These are phyloP conservation scores for Apis laboriosa DNA, from an alignment of 1,140 invertebrate genomes.

Conservation along the genomic window DNA sequence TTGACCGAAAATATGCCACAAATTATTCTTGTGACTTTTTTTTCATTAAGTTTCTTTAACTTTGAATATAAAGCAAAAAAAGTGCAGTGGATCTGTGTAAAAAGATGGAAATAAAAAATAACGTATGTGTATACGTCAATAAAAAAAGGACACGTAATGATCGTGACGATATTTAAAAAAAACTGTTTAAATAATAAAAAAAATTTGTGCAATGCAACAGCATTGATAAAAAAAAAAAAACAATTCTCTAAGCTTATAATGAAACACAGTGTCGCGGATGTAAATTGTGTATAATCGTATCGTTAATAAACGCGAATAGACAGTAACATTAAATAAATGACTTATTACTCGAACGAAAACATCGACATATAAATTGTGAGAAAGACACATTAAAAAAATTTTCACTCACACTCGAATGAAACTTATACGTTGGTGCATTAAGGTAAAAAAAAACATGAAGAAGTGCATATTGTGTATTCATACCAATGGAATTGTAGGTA, in stretches of 20 bases:
- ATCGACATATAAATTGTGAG: conserved; percentile 20
- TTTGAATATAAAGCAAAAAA: conserved; percentile 24
- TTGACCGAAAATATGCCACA: conserved; percentile 15
- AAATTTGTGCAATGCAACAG: conserved; percentile 14
- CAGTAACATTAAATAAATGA: conserved; percentile 34
- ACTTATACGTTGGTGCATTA: conserved; percentile 29
- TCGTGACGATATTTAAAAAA: conserved; percentile 28
- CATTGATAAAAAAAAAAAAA: conserved; percentile 33
- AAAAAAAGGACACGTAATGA: conserved; percentile 31
- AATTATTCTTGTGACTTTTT: conserved; percentile 43
- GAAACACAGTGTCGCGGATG: conserved; percentile 58
- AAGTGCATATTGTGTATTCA: conserved; percentile 41
- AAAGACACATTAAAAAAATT: conserved; percentile 28
- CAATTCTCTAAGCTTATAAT: conserved; percentile 34
- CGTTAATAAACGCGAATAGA: conserved; percentile 35
- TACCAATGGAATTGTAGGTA: conserved; percentile 16
- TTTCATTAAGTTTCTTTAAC: conserved; percentile 47
- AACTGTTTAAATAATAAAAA: conserved; percentile 49
- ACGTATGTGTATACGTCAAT: conserved; percentile 56
- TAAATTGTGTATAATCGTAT: conserved; percentile 71
- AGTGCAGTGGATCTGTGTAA: conserved; percentile 58
- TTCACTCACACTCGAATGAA: conserved; percentile 24
- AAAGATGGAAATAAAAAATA: conserved; percentile 18
- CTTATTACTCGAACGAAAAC: conserved; percentile 32
- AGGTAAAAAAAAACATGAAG: neutral